Conservation (phyloP, 2,888 invertebrate genomes). For the Silvanus unidentatus region DNA sequence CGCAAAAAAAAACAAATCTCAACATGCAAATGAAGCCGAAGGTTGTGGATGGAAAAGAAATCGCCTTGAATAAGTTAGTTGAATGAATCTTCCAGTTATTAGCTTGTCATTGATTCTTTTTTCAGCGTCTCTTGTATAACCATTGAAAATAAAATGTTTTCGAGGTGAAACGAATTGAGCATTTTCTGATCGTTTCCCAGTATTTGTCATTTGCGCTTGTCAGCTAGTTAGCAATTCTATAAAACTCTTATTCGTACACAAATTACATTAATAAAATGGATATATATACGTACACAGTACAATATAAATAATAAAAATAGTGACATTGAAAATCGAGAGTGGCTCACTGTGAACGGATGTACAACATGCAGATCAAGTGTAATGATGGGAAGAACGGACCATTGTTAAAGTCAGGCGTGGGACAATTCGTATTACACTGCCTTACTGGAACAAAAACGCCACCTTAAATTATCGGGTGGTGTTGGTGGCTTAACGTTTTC, state of each 20-base stretch:
- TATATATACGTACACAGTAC: not conserved
- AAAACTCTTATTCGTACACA: too few relatives aligned
- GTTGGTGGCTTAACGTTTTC: constrained; percentile 18
- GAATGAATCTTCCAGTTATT: too few relatives aligned
- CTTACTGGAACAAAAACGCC: constrained; percentile 45
- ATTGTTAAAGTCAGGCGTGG: constrained; percentile 42
- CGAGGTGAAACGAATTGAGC: constrained; percentile 9
- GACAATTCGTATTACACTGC: constrained; percentile 46
- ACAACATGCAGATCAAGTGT: constrained; percentile 47
- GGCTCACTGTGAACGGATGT: constrained; percentile 41
- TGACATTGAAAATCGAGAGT: constrained; percentile 48
- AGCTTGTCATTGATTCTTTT: too few relatives aligned
- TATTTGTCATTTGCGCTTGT: constrained; percentile 21
- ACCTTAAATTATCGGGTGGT: constrained; percentile 38
- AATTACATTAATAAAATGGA: too few relatives aligned
- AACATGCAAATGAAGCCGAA: too few relatives aligned
- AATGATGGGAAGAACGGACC: constrained; percentile 46
- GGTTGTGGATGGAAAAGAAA: too few relatives aligned
- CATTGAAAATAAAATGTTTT: too few relatives aligned
- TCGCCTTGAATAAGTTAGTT: too few relatives aligned
- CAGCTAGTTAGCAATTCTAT: constrained; percentile 6
- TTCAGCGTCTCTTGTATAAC: too few relatives aligned
- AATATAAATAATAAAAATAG: constrained; percentile 19
- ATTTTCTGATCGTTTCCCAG: constrained; percentile 18
- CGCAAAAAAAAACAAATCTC: too few relatives aligned